Evolutionary conservation across 2,797 vertebrate species (phyloP), one percentile per base, ranked within the genome.

Genomic region (Limnodromus scolopaceus): DNA sequence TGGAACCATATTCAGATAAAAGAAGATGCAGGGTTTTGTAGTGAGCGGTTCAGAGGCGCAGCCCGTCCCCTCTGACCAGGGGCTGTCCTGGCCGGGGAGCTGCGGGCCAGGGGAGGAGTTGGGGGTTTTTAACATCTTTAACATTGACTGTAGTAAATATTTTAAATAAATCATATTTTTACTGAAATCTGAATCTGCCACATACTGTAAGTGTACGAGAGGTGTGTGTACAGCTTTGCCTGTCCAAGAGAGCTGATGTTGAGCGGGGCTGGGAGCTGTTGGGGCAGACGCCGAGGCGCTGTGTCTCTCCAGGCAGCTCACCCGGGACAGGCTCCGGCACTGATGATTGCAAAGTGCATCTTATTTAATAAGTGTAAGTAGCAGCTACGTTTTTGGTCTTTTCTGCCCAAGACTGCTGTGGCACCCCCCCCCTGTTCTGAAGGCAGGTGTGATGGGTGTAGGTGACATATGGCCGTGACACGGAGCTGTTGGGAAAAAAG

Each of bases 121-220:
- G 34, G 25, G 27, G 19, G 36, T 51, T 75, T 75, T 84, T 28
- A 55, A 34, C 3, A 4, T 69, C n/a, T 3, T 70, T 82, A 19
- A 17, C n/a, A 43, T 3, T 53, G 43, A 22, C 39, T 57, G 0
- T 27, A 49, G 65, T 41, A 88, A 86, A 61, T 60, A 66, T 5
- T 80, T 60, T 0, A 41, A 89, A 81, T 28, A 86, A 84, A 60
- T 58, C 1, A 4, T 24, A 2, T 8, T 87, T 94, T 86, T 74
- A 27, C 36, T 66, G 48, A 0, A 75, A 63, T 20, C 2, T 36
- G 38, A 39, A 36, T 51, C 82, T 72, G 18, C n/a, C 65, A 8
- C 25, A 11, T 5, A 3, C 34, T 49, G 4, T 18, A 5, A 1
- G 0, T 28, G 13, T 63, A 34, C 0, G 1, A 39, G 27, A 74